These are phyloP conservation scores for Sebastes alutus DNA, from an alignment of 2,797 vertebrate genomes.

Conservation along the genomic window DNA sequence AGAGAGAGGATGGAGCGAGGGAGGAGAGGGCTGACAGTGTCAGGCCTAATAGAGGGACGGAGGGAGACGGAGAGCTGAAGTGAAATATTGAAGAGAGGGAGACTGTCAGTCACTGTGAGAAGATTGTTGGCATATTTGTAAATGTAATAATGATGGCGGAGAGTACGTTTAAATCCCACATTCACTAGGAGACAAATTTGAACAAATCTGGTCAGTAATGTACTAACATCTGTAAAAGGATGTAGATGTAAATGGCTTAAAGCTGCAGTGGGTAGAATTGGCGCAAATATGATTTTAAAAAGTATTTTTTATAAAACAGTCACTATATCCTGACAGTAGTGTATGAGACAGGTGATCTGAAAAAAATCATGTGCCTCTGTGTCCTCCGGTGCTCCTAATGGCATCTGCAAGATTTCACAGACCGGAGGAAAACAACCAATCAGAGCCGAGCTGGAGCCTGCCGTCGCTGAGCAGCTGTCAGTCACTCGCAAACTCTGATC, in stretches of 20 bases:
- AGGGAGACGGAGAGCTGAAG: slow-evolving; percentile 9
- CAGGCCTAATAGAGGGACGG: slow-evolving; percentile 40
- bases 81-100: slow-evolving; percentile 19
- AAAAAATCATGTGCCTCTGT: too few species aligned
- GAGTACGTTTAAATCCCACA: background rate
- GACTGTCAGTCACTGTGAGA: slow-evolving; percentile 27
- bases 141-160: slow-evolving; percentile 14
- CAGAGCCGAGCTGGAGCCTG: too few species aligned
- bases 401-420: too few species aligned
- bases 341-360: background rate
- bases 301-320: too few species aligned
- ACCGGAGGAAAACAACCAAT: too few species aligned
- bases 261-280: too few species aligned
- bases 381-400: too few species aligned
- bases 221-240: background rate
- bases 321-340: too few species aligned
- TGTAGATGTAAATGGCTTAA: background rate
- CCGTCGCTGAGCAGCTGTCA: too few species aligned
- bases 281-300: too few species aligned
- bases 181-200: background rate
- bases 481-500: too few species aligned
- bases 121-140: slow-evolving; percentile 14
- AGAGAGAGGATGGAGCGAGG: slow-evolving; percentile 48
- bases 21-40: slow-evolving; percentile 33
- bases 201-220: background rate